A percentile compares a stretch with the other conserved stretches of the same genome.
phyloP scores from a whole-genome alignment of 1,140 invertebrate genomes.

The Drosophila erecta region DNA sequence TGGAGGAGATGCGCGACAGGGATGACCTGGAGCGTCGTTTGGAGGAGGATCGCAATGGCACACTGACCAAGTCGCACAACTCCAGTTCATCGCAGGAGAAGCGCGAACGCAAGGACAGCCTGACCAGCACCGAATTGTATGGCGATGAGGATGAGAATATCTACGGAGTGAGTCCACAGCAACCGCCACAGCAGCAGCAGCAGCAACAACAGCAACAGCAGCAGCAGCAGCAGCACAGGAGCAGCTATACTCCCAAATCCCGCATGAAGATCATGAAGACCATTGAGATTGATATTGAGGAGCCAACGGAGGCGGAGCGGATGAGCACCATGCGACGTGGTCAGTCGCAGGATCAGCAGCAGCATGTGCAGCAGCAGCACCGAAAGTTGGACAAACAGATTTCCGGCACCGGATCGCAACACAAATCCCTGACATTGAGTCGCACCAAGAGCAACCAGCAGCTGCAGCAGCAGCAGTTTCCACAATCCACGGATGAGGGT shows the following conservation, averaged over 20 bases:
- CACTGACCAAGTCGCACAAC: slow-evolving; percentile 75
- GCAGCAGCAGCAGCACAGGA: slow-evolving; percentile 46
- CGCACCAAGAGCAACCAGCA: slow-evolving; percentile 54
- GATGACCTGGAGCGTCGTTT: slow-evolving; percentile 84
- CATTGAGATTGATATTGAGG: slow-evolving; percentile 82
- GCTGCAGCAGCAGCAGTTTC: slow-evolving; percentile 63
- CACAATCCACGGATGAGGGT: slow-evolving; percentile 72
- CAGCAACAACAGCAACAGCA: slow-evolving; percentile 38
- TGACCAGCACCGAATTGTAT: slow-evolving; percentile 74
- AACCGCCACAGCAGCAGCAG: slow-evolving; percentile 39
- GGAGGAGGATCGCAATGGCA: slow-evolving; percentile 77
- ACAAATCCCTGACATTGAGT: slow-evolving; percentile 60
- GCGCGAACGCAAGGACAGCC: slow-evolving; percentile 73
- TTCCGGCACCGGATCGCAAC: slow-evolving; percentile 43
- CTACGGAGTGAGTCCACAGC: slow-evolving; percentile 71
- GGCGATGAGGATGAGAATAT: slow-evolving; percentile 82
- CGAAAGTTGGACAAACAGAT: slow-evolving; percentile 65
- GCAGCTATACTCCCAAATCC: slow-evolving; percentile 78
- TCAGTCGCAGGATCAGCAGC: slow-evolving; percentile 52
- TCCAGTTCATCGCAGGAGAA: slow-evolving; percentile 78
- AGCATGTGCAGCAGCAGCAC: slow-evolving; percentile 27
- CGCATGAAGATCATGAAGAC: slow-evolving; percentile 84
- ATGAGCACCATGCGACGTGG: slow-evolving; percentile 70
- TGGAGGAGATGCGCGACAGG: slow-evolving; percentile 76
- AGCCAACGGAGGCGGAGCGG: slow-evolving; percentile 71